Evolutionary conservation across 2,113 vertebrate genomes (phyloP), one percentile per base, ranked within the genome.

Genomic region (Hyperoodon ampullatus): DNA sequence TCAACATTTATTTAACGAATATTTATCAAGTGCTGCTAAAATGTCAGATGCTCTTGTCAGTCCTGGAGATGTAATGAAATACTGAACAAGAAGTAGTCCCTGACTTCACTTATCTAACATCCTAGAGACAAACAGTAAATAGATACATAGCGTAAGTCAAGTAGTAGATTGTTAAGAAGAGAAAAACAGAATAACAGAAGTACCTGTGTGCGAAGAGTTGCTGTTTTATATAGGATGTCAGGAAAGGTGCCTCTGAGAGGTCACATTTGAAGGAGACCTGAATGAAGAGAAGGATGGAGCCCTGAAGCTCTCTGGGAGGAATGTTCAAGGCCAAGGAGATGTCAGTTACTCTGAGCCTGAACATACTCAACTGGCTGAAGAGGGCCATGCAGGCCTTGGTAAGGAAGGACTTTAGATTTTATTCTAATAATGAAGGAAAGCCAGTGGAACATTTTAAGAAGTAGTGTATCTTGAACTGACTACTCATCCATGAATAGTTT

Each of bases 1-100:
- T 95, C n/a, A 90, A 74, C 42, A 84, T 88, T 81, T 77, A 81
- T 88, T 88, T 86, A 82, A 87, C 23, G 93, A 70, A 90, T 65
- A 96, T 47, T 94, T 92, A 84, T 42, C 53, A 82, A 55, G 50
- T 58, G 14, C 39, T 7, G 7, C 35, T 90, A 70, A 53, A 42
- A 68, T 8, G 6, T 11, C 35, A 88, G 30, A 44, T 44, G 39
- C 26, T 55, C 24, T 75, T 88, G 50, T 81, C 75, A 47, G n/a
- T 77, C 60, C 53, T 65, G 19, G 35, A 75, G 80, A 75, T 68
- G 21, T 6, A 71, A 71, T 50, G 33, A 24, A 90, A 86, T 55
- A 53, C 35, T n/a, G 58, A 89, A 70, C 3, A 68, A 63, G 61
- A 30, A n/a, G 6, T 39, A 30, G 72, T 84, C n/a, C 10, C 50